Base-by-base conservation (phyloP, 2,888 invertebrate genomes). In the Stegana nigrithorax region DNA sequence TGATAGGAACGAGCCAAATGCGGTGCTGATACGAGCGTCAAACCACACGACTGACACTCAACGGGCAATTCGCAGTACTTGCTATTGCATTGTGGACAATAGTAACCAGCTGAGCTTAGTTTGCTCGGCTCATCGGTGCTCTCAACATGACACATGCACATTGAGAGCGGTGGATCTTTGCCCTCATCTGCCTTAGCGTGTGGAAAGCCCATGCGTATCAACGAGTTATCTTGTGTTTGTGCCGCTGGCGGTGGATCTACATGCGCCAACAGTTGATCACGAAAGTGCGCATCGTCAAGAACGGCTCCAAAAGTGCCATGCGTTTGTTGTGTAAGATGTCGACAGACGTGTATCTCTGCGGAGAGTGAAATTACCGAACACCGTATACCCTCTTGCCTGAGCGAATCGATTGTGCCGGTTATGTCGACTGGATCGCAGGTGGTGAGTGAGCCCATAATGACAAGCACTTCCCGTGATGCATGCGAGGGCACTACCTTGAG, bases 11-110 rank as follows among this genome's bases (percentile, higher is more conserved):
- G 90, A 2, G 98, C 98, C 57, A 99, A 88, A 87, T 99, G 99
- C 21, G 98, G 98, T 1, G 99, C 98, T 1, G 98, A 97, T 12
- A 98, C 98, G 53, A 99, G 88, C 4, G 97, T 98, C 64, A 99
- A 88, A 0, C 96, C 96, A 86, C 99, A 99, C 8, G 95, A 93
- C 80, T 94, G 90, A 83, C 99, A 99, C 87, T 99, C 98, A 2
- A 96, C 95, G 0, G 99, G 99, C 76, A 99, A 88, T 84, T 98
- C 96, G 86, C 99, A 99, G 87, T 98, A 98, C 87, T 98, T 97
- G 86, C 96, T 95, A 75, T 93, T 92, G 86, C 99, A 99, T 85
- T 98, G 97, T n/a, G 96, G 95, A 77, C 95, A 96, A 78, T 93
- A 89, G 83, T 94, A 95, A 1, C 95, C 95, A 10, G 91, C 91